These are phyloP conservation scores for Channa striata DNA, from an alignment of 2,797 vertebrate genomes.

Conservation along the genomic window DNA sequence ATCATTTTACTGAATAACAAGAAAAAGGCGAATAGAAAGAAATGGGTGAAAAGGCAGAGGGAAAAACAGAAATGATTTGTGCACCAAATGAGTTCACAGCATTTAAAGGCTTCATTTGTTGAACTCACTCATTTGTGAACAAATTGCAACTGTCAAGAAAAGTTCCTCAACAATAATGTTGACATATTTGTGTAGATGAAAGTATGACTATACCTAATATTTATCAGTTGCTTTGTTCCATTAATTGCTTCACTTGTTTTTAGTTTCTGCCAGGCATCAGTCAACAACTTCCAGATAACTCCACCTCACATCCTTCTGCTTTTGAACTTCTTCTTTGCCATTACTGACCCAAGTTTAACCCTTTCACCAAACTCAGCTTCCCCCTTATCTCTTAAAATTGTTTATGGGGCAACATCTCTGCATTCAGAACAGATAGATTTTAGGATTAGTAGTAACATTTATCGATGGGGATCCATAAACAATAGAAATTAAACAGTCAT, in stretches of 20 bases:
- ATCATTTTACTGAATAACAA: conserved; percentile 37
- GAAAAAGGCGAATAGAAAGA: conserved; percentile 21
- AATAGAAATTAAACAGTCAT: too few relatives aligned
- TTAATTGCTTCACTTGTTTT: conserved; percentile 34
- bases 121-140: not conserved
- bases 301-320: conserved; percentile 74
- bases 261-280: conserved; percentile 48
- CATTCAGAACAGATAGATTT: conserved; percentile 1
- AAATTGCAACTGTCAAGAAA: not conserved
- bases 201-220: not conserved
- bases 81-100: conserved; percentile 17
- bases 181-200: not conserved
- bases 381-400: conserved; percentile 29
- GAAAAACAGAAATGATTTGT: conserved; percentile 4
- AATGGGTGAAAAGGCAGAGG: conserved; percentile 20
- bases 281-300: conserved; percentile 74
- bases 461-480: not conserved
- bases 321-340: conserved; percentile 73
- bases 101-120: not conserved
- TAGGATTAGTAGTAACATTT: not conserved
- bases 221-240: not conserved
- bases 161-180: not conserved
- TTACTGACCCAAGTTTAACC: conserved; percentile 59
- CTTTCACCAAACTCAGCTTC: conserved; percentile 38
- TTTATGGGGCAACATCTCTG: conserved; percentile 28